A percentile compares a stretch with the other conserved stretches of the same genome.
These are phyloP conservation scores for Anas acuta DNA, from an alignment of 2,797 vertebrate species.

Conservation along the genomic window DNA sequence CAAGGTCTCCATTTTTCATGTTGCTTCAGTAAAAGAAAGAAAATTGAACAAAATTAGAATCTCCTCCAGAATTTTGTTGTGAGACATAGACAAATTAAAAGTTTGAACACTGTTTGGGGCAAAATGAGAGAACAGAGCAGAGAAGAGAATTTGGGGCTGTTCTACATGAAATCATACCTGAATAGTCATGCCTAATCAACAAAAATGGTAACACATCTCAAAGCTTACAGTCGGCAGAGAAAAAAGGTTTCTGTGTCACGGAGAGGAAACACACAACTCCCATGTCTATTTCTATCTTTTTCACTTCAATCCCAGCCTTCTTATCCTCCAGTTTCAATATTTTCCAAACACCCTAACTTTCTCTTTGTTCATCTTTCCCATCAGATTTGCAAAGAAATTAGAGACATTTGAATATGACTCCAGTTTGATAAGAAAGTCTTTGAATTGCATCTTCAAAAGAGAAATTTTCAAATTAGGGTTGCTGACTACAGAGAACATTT, in stretches of 20 bases:
- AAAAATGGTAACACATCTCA: not conserved
- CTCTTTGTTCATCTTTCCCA: not conserved
- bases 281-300: not conserved
- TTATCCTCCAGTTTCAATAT: not conserved
- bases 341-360: not conserved
- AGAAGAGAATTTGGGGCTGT: not conserved
- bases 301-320: not conserved
- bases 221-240: not conserved
- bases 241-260: not conserved
- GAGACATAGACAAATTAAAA: not conserved
- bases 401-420: not conserved
- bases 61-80: not conserved
- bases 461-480: not conserved
- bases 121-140: not conserved
- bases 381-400: not conserved
- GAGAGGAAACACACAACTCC: not conserved
- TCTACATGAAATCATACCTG: not conserved
- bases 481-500: not conserved
- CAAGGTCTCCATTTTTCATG: not conserved
- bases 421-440: not conserved
- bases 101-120: not conserved
- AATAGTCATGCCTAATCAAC: not conserved
- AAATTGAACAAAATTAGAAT: not conserved
- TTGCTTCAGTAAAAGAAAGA: not conserved
- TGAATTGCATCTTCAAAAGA: not conserved